Evolutionary conservation across 2,888 invertebrate genomes (phyloP), one percentile per base, ranked within the genome.

Genomic region (Cosmopolites sordidus): DNA sequence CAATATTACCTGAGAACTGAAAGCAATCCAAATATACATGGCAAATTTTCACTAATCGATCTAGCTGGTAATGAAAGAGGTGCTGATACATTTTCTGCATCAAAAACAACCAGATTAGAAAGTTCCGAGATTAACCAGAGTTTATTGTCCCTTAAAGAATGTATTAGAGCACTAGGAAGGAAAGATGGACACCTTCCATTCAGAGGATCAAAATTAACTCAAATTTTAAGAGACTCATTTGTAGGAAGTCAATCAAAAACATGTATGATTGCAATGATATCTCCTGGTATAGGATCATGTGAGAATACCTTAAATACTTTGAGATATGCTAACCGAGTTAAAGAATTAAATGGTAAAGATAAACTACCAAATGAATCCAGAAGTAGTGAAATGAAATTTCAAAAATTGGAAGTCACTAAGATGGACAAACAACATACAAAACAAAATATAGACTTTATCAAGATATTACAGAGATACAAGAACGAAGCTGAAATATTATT

Each of bases 251-350:
- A 98, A 76, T 93, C 95, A 33, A 87, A 89, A 74, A 98, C 97
- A 14, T 99, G 98, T 76, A 99, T 99, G 98, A 97, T 99, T 74
- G 97, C 99, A 51, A 99, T 97, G 95, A 92, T 99, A 65, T 96
- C 95, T 58, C 99, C 99, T 16, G 95, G 96, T 49, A 82, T 95
- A 79, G 86, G 86, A 68, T 94, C 94, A 46, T 96, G 95, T 74
- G 99, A 99, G 72, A 96, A 99, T 77, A 95, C 96, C 48, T 80
- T 99, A 59, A 99, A 99, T 77, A 99, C 99, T 39, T 79, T 99
- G 54, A 82, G 98, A 43, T 99, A 99, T 75, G 98, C 98, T 2
- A 95, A 99, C 79, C 83, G 96, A 65, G 96, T 97, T 16, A 97
- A 97, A 74, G 97, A 96, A 78, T 78, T 96, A 54, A 92, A 91